phyloP scores from a whole-genome alignment of 2,113 vertebrate genomes.

The Cavia aperea region DNA sequence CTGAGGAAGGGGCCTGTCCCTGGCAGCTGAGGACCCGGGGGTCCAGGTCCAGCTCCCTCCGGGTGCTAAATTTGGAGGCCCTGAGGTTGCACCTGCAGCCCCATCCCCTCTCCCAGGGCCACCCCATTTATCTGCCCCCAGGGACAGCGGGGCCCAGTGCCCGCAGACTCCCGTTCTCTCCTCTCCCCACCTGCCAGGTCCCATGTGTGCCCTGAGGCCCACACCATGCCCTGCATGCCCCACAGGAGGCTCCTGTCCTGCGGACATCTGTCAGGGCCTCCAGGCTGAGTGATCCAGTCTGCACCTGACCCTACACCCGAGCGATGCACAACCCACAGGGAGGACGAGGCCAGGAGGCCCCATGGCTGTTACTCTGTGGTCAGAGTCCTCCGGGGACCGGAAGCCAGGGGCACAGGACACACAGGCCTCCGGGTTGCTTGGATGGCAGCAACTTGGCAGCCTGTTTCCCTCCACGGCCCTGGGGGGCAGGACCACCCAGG shows the following conservation, averaged over 20 bases:
- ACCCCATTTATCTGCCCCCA: background rate
- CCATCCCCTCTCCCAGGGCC: background rate
- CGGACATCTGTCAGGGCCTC: no score
- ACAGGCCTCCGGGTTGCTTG: background rate
- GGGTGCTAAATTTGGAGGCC: accelerated
- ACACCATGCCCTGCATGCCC: background rate
- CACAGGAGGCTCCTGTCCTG: background rate
- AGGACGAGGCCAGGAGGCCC: background rate
- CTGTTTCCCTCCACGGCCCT: background rate
- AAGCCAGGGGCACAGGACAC: background rate
- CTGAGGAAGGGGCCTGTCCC: background rate
- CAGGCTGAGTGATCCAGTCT: background rate
- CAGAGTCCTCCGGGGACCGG: background rate
- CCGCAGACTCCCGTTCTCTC: accelerated
- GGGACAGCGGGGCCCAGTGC: background rate
- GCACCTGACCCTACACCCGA: background rate
- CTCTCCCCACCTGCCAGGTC: background rate
- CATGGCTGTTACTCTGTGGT: background rate
- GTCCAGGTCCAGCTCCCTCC: background rate
- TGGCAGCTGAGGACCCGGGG: background rate
- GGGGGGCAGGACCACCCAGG: background rate
- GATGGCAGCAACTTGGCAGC: background rate
- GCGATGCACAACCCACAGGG: background rate
- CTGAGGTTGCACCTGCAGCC: background rate
- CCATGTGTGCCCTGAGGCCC: background rate